These are phyloP conservation scores for Criorhina ranunculi DNA, from an alignment of 2,888 invertebrate genomes.

Conservation along the genomic window DNA sequence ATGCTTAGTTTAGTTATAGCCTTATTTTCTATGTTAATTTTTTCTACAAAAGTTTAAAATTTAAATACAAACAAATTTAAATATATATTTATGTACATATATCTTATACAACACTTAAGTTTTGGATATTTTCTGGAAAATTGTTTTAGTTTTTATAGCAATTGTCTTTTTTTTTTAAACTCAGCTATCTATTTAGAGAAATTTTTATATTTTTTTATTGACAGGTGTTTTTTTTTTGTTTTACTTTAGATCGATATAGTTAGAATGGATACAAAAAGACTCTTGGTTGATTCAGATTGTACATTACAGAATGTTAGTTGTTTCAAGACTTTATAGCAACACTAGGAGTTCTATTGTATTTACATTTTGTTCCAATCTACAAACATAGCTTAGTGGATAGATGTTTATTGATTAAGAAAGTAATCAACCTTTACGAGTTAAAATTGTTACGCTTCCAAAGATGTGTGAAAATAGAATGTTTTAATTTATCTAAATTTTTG, in stretches of 20 bases:
- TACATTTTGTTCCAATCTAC: too few species aligned
- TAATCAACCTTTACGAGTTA: too few species aligned
- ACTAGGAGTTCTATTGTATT: too few species aligned
- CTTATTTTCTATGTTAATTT: conserved; percentile 2
- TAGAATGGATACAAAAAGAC: neutral
- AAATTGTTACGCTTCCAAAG: too few species aligned
- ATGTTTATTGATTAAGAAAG: too few species aligned
- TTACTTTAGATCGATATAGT: neutral
- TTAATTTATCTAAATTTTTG: too few species aligned
- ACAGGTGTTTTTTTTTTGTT: neutral
- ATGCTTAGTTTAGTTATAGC: conserved; percentile 33
- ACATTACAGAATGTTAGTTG: too few species aligned
- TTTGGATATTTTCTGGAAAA: conserved; percentile 1
- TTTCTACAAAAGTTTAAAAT: neutral
- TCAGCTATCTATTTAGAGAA: conserved; percentile 47
- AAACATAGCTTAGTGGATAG: too few species aligned
- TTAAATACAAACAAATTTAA: conserved; percentile 1
- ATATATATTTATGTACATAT: conserved; percentile 27
- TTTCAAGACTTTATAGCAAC: too few species aligned
- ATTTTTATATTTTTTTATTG: neutral
- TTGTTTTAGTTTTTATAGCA: neutral
- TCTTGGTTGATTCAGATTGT: too few species aligned
- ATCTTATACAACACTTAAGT: conserved; percentile 2
- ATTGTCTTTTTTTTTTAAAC: neutral
- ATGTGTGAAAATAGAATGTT: too few species aligned